Evolutionary conservation across 2,888 invertebrate genomes (phyloP).

Genomic region (Julus scanicus): DNA sequence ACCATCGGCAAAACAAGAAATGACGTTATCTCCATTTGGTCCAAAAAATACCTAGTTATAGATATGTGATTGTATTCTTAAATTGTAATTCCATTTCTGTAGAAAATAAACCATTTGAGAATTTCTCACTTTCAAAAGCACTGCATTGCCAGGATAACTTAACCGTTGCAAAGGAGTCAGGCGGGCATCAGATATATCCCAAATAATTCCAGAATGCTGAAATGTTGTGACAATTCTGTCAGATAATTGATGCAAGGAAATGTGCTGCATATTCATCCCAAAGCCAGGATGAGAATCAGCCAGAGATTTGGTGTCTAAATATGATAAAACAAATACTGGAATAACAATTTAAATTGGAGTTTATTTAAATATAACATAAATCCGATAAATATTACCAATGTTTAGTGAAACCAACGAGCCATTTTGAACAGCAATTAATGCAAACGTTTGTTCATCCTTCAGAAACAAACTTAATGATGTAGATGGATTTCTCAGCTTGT

Average conservation of each 20-base stretch:
- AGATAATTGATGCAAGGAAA: slow-evolving; percentile 13
- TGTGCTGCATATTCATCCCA: neutral
- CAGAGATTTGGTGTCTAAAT: neutral
- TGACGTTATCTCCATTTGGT: slow-evolving; percentile 29
- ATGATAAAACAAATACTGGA: neutral
- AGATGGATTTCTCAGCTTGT: neutral
- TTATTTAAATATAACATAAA: neutral
- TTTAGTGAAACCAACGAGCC: slow-evolving; percentile 11
- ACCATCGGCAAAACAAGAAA: slow-evolving; percentile 51
- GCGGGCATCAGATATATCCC: neutral
- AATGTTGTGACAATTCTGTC: slow-evolving; percentile 42
- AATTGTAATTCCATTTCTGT: neutral
- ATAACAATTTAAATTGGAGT: neutral
- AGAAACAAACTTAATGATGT: neutral
- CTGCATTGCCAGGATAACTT: neutral
- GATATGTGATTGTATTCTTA: neutral
- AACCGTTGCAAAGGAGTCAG: slow-evolving; percentile 44
- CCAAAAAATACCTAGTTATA: slow-evolving; percentile 44
- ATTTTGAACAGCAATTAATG: neutral
- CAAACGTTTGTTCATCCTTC: neutral
- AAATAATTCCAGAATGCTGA: slow-evolving; percentile 38
- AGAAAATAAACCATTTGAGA: neutral
- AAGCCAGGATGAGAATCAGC: slow-evolving; percentile 31
- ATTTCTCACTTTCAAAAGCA: slow-evolving; percentile 24
- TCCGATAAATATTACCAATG: neutral